Base-by-base conservation (phyloP, 1,140 invertebrate genomes). In the Leptinotarsa texana region DNA sequence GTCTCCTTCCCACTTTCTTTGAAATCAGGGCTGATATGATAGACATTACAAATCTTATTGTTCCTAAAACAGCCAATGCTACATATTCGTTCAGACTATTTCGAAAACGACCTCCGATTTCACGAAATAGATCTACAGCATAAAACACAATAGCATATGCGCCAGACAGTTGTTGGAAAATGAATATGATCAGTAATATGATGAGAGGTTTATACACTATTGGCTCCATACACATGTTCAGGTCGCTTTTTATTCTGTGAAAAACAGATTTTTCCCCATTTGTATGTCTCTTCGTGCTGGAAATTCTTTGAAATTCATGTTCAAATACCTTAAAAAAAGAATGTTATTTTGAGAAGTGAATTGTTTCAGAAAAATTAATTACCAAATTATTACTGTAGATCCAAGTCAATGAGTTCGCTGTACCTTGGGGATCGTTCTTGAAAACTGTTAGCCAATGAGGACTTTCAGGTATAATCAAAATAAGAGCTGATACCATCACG, bases 101-200 rank as follows among this genome's bases (percentile, higher is more conserved):
- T 4, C 86, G 83, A 17, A 88, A 85, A 15, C 83, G 80, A 3
- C 85, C 86, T 3, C 86, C 86, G 15, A 89, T 82, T 76, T 86
- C 81, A 24, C 84, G 77, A 74, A 90, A 91, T 70, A 90, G 86
- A 3, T 89, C 87, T 3, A 91, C 88, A 0, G 91, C 89, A 79
- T 93, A 93, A 80, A 93, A 93, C 76, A 93, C 91, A 3, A 93
- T 86, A 1, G 90, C 89, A 82, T 93, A 91, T 49, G 85, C 84
- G 13, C 90, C 90, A 3, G 88, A 87, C 0, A 89, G 75, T 82
- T 91, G 90, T 82, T 91, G 90, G 4, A 90, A 84, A 0, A 88
- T 21, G 75, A 91, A 88, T 18, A 91, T 77, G 4, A 86, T 49
- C 0, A 88, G 33, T 1, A 90, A 83, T 5, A 90, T 85, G 4